These are phyloP conservation scores for Seriola quinqueradiata DNA, from an alignment of 2,113 vertebrate species.

Conservation along the genomic window DNA sequence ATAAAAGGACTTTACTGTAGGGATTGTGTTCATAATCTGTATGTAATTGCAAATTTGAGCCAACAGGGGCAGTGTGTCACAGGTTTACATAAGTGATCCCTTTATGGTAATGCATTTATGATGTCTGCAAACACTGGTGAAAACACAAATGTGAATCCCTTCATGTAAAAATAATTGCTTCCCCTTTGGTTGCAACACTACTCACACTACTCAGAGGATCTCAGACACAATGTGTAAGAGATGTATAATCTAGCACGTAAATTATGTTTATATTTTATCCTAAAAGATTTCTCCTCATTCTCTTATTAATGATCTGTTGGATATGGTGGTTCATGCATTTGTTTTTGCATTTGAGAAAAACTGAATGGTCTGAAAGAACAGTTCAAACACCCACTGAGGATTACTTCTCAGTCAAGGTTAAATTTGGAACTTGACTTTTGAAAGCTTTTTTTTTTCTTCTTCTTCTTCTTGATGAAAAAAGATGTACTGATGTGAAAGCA, in stretches of 20 bases:
- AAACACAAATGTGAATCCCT: background rate
- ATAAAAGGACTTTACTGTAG: too few species aligned
- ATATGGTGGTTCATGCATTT: background rate
- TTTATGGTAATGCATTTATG: background rate
- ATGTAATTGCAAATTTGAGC: background rate
- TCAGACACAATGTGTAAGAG: too few species aligned
- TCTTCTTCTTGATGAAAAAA: background rate
- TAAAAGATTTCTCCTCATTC: background rate
- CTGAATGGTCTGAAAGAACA: background rate
- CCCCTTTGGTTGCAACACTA: too few species aligned
- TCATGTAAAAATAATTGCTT: too few species aligned
- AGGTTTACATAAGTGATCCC: too few species aligned
- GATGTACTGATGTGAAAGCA: conserved; percentile 27
- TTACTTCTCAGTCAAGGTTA: background rate
- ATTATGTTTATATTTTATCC: background rate
- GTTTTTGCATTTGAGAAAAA: background rate
- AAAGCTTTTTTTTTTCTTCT: background rate
- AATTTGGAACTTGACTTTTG: conserved; percentile 25
- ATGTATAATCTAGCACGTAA: background rate
- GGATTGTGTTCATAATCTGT: background rate
- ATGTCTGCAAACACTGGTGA: background rate
- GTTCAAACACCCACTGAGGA: background rate
- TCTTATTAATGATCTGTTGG: background rate
- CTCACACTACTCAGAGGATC: too few species aligned
- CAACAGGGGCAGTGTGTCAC: conserved; percentile 9